These are phyloP conservation scores for Paramormyrops hopkinsi DNA, from an alignment of 2,797 vertebrate genomes.

Conservation along the genomic window DNA sequence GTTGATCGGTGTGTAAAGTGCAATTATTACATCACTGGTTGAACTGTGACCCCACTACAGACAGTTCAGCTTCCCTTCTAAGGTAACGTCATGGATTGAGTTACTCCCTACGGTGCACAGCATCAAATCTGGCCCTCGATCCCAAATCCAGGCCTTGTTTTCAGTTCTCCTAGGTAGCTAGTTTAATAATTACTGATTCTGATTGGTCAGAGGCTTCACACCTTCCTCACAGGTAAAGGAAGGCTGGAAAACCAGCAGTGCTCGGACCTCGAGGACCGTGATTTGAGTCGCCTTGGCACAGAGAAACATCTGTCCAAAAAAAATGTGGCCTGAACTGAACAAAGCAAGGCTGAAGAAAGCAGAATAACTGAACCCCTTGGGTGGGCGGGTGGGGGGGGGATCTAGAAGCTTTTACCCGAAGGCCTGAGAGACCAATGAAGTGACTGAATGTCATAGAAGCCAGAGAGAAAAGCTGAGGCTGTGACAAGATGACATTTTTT, in stretches of 20 bases:
- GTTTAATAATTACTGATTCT: background rate
- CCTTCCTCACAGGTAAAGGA: background rate
- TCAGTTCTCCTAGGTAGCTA: background rate
- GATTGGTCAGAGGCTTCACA: background rate
- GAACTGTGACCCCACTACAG: slow-evolving; percentile 36
- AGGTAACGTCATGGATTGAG: slow-evolving; percentile 20
- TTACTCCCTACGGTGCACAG: slow-evolving; percentile 21
- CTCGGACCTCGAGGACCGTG: background rate
- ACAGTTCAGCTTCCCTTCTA: slow-evolving; percentile 14
- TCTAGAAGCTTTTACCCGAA: background rate
- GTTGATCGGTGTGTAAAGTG: slow-evolving; percentile 29
- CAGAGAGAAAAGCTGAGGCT: background rate
- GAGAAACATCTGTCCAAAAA: background rate
- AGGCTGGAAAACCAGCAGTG: background rate
- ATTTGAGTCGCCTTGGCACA: background rate
- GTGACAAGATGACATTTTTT: background rate
- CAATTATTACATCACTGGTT: slow-evolving; percentile 37
- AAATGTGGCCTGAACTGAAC: background rate
- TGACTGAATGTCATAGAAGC: background rate
- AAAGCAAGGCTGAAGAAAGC: background rate
- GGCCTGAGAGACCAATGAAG: background rate
- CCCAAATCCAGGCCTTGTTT: background rate
- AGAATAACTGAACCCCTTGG: background rate
- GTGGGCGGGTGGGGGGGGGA: background rate
- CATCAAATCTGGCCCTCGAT: background rate